Conservation (phyloP, 92 coral and sea anemone genomes). For the Galaxea fascicularis region DNA sequence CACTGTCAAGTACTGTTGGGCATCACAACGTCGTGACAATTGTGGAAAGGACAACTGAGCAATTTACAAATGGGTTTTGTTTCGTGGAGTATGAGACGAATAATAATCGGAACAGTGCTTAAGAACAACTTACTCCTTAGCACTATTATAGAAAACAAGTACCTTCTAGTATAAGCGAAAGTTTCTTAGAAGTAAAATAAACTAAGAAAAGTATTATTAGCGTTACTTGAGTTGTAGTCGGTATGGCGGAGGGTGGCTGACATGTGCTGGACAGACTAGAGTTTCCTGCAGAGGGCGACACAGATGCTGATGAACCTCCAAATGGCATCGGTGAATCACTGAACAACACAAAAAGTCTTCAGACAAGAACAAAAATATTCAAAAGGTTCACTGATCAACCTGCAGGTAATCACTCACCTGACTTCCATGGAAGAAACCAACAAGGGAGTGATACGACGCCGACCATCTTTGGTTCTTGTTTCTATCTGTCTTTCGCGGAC, state of each 20-base stretch:
- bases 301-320: slow-evolving; percentile 78
- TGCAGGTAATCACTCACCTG: slow-evolving; percentile 27
- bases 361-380: neutral
- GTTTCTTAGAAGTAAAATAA: too few species aligned
- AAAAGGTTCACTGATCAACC: neutral
- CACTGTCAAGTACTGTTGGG: too few species aligned
- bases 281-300: slow-evolving; percentile 54
- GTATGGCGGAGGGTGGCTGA: slow-evolving; percentile 50
- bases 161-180: too few species aligned
- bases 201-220: too few species aligned
- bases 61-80: too few species aligned
- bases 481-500: slow-evolving; percentile 88
- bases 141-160: too few species aligned
- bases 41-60: too few species aligned
- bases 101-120: too few species aligned
- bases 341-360: neutral
- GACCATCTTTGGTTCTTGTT: slow-evolving; percentile 97
- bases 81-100: too few species aligned
- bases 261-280: slow-evolving; percentile 31
- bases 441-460: slow-evolving; percentile 95
- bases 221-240: slow-evolving; percentile 83
- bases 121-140: too few species aligned
- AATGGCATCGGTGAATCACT: slow-evolving; percentile 95
- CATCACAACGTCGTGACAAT: too few species aligned
- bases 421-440: slow-evolving; percentile 87